Conservation (phyloP, 1,140 invertebrate species). For the Manduca sexta region DNA sequence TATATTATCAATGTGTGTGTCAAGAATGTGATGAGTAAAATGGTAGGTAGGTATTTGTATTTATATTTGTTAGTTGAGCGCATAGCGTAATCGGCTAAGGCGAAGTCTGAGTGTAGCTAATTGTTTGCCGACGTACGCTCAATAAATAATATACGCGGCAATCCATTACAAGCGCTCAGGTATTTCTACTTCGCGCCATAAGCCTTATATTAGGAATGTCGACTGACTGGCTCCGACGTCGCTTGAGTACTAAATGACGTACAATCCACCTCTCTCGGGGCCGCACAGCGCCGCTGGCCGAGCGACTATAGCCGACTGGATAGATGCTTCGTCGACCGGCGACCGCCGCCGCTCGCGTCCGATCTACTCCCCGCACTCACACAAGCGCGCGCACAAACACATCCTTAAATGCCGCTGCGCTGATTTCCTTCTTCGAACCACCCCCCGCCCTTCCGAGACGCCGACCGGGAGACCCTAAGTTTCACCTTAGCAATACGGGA, state of each 20-base stretch:
- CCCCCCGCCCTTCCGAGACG: conserved; percentile 44
- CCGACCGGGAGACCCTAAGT: conserved; percentile 8
- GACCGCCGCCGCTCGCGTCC: not conserved
- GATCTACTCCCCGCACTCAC: conserved; percentile 19
- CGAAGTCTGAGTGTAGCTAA: conserved; percentile 15
- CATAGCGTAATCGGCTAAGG: no score
- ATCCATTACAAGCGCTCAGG: conserved; percentile 58
- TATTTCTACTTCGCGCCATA: conserved; percentile 65
- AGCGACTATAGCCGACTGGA: conserved; percentile 9
- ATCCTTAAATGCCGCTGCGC: conserved; percentile 45
- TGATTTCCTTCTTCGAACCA: conserved; percentile 55
- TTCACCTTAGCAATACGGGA: not conserved
- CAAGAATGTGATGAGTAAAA: no score
- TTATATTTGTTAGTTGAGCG: no score
- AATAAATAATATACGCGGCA: conserved; percentile 51
- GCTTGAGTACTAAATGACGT: conserved; percentile 34
- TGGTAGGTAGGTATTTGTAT: no score
- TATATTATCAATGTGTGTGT: no score
- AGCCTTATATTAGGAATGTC: conserved; percentile 54
- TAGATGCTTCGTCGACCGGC: conserved; percentile 1
- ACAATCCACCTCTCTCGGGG: conserved; percentile 13
- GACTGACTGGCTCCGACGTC: conserved; percentile 53
- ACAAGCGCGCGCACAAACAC: conserved; percentile 19
- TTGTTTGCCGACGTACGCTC: conserved; percentile 31
- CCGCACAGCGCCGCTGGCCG: conserved; percentile 25